Evolutionary conservation across 2,888 invertebrate genomes (phyloP), one percentile per base, ranked within the genome.

Genomic region (Selenia dentaria): DNA sequence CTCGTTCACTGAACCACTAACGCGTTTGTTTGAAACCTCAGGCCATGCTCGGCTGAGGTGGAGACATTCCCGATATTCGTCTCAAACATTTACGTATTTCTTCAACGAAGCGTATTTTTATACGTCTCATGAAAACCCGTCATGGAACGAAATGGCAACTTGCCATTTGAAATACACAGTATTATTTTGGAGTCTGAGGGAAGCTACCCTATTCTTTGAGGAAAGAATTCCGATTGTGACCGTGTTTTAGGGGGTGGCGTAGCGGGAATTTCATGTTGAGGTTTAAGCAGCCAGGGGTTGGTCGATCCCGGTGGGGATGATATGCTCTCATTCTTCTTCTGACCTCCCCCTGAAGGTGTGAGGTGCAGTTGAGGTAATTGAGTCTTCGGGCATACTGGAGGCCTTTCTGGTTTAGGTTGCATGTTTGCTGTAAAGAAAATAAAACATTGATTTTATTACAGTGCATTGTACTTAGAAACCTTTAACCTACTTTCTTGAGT

Each of bases 361-460:
- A 90, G 65, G 49, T 89, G 83, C 8, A 90, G 67, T 32, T 73
- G 73, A 0, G 89, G 89, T 31, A 84, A 67, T 48, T 76, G 74
- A 22, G 57, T 49, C 51, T 79, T 83, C 0, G 85, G 74, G 51
- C 81, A 79, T 14, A 81, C 62, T n/a, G 85, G 80, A 11, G 85
- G 77, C 61, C 79, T 76, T 1, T 88, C 86, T 3, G 82, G 56
- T 67, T 83, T 88, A 1, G 89, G 87, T 51, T 89, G 88, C 89
- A 90, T 89, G 51, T 70, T 72, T 63, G 49, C 83, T 83, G 65
- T 31, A 76, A 75, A 53, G 51, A 49, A 63, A 61, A 54, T 6
- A 46, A 28, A 20, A 9, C 25, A 12, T 36, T 31, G 34, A 20
- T 20, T 34, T 24, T 6, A 12, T 20, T 24, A 1, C 9, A 33